Percentiles rank a stretch among this genome's conserved stretches.
Conservation (phyloP, 1,140 invertebrate species). For the Drosophila bocki region DNA sequence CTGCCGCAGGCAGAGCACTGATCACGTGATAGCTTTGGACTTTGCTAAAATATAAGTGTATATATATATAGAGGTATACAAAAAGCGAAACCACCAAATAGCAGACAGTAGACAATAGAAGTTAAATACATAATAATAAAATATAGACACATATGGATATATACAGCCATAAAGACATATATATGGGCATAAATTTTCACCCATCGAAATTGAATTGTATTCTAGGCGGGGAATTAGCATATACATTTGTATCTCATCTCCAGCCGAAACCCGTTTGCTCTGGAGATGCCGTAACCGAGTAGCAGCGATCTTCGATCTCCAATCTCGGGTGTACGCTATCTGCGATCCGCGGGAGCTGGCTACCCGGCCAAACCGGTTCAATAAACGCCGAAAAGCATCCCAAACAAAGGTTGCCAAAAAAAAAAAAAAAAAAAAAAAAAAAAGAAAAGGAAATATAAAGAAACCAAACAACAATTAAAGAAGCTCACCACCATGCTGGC, state of each 20-base stretch:
- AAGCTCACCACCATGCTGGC: constrained; percentile 30
- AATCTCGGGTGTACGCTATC: constrained; percentile 10
- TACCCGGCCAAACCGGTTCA: constrained; percentile 66
- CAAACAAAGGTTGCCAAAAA: constrained; percentile 62
- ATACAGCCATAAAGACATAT: not conserved
- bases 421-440: constrained; percentile 18
- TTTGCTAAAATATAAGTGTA: constrained; percentile 18
- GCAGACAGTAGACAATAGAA: constrained; percentile 43
- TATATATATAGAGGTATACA: no score
- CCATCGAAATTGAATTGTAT: constrained; percentile 59
- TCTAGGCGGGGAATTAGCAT: constrained; percentile 62
- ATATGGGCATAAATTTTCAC: constrained; percentile 50
- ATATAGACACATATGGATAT: constrained; percentile 20
- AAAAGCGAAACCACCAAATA: constrained; percentile 36
- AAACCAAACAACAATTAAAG: constrained; percentile 32
- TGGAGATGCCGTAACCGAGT: constrained; percentile 57
- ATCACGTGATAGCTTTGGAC: constrained; percentile 56
- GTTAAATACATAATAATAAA: constrained; percentile 30
- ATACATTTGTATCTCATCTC: constrained; percentile 43
- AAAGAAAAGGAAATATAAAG: constrained; percentile 2
- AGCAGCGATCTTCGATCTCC: constrained; percentile 27
- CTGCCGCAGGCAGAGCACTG: constrained; percentile 86
- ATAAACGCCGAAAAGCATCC: constrained; percentile 57
- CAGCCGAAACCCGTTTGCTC: constrained; percentile 43
- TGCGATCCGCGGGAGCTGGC: constrained; percentile 51